A percentile compares a stretch with the other conserved stretches of the same genome.
These are phyloP conservation scores for Stegodyphus mimosarum DNA, from an alignment of 1,140 invertebrate species.

Conservation along the genomic window DNA sequence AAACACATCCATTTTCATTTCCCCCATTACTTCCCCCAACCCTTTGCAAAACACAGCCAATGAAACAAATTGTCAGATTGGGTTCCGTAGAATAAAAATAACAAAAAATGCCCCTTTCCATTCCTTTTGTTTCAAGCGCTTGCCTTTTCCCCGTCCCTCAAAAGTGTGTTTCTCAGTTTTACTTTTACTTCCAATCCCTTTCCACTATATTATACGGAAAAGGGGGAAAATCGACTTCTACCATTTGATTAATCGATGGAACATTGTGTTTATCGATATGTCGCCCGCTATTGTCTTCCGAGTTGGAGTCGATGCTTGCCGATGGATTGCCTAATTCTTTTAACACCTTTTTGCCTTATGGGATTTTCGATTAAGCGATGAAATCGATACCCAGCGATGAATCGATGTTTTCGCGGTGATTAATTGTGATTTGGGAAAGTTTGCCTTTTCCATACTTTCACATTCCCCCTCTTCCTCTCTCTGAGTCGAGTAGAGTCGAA, in stretches of 20 bases:
- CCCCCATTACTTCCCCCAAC: not conserved
- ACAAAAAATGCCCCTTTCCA: not conserved
- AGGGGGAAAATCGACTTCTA: slow-evolving; percentile 25
- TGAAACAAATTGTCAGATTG: slow-evolving; percentile 56
- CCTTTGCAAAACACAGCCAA: slow-evolving; percentile 11
- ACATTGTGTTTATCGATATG: slow-evolving; percentile 61
- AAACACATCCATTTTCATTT: slow-evolving; percentile 50
- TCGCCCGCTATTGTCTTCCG: slow-evolving; percentile 46
- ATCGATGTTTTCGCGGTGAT: slow-evolving; percentile 47
- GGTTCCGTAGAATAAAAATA: slow-evolving; percentile 35
- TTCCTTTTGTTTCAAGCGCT: slow-evolving; percentile 33
- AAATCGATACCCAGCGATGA: slow-evolving; percentile 49
- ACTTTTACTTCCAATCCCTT: slow-evolving; percentile 20
- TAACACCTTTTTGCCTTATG: slow-evolving; percentile 61
- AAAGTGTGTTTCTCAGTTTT: slow-evolving; percentile 17
- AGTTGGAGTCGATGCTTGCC: slow-evolving; percentile 41
- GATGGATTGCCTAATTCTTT: slow-evolving; percentile 60
- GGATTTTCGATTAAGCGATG: slow-evolving; percentile 58
- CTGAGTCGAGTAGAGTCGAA: too few relatives aligned
- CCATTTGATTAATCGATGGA: slow-evolving; percentile 57
- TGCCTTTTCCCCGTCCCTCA: not conserved
- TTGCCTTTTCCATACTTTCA: not conserved
- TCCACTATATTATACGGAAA: slow-evolving; percentile 15
- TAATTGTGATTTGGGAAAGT: slow-evolving; percentile 31
- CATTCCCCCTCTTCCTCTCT: not conserved